phyloP scores from a whole-genome alignment of 1,140 invertebrate species.

The Geopemphigus sp. region DNA sequence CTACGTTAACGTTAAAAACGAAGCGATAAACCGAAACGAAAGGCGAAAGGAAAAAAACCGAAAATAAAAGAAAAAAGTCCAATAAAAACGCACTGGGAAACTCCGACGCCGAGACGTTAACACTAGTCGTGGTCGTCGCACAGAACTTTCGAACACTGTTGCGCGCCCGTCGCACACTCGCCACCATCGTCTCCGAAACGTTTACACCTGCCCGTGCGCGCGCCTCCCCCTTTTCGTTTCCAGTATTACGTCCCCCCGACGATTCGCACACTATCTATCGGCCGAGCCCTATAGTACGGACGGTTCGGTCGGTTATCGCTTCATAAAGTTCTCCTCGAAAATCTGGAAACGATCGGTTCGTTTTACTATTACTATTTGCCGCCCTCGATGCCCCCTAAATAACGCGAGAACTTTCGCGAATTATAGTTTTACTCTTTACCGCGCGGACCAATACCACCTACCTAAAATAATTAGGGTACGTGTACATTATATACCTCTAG shows the following conservation, averaged over 20 bases:
- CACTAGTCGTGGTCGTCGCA: slow-evolving; percentile 11
- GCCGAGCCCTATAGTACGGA: too few species aligned
- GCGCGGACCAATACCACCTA: too few species aligned
- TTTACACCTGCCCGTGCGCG: slow-evolving; percentile 27
- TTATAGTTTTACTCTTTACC: too few species aligned
- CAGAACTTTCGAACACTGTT: slow-evolving; percentile 29
- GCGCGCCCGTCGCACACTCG: slow-evolving; percentile 12
- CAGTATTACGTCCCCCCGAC: background rate
- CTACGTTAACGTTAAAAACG: too few species aligned
- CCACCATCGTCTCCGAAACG: background rate
- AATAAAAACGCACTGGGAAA: background rate
- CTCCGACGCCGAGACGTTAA: background rate
- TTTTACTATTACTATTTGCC: background rate
- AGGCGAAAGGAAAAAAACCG: too few species aligned
- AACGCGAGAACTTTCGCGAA: too few species aligned
- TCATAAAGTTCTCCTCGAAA: background rate
- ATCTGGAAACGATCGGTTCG: background rate
- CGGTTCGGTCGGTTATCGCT: too few species aligned
- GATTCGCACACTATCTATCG: slow-evolving; percentile 8
- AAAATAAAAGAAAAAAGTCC: too few species aligned
- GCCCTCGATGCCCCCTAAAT: too few species aligned
- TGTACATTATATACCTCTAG: too few species aligned
- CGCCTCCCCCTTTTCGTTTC: slow-evolving; percentile 20
- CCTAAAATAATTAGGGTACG: too few species aligned
- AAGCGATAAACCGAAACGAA: too few species aligned